phyloP scores from a whole-genome alignment of 2,113 vertebrate genomes.

The Hirundichthys speculiger region DNA sequence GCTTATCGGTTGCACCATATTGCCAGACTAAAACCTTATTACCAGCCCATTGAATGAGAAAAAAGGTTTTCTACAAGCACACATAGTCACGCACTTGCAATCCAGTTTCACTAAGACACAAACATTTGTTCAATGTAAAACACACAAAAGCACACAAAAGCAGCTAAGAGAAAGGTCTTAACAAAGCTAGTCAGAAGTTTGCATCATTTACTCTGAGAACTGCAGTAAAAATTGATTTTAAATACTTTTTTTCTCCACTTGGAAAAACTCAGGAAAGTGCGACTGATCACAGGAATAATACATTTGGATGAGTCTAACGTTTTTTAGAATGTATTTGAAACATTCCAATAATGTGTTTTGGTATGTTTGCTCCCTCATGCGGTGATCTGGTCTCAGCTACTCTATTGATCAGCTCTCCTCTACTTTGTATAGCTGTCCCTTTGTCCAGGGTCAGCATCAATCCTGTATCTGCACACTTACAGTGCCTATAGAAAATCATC shows the following conservation, averaged over 20 bases:
- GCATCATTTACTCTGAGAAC: constrained; percentile 40
- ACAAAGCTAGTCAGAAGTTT: constrained; percentile 23
- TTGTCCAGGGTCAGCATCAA: constrained; percentile 22
- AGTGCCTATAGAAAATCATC: too few species aligned
- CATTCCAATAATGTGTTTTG: not conserved
- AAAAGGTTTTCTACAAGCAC: constrained; percentile 42
- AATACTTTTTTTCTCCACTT: not conserved
- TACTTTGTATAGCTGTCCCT: constrained; percentile 23
- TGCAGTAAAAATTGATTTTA: constrained; percentile 33
- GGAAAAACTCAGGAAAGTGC: constrained; percentile 27
- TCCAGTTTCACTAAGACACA: constrained; percentile 35
- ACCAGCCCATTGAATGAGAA: constrained; percentile 58
- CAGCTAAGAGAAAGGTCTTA: constrained; percentile 4
- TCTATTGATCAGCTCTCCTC: constrained; percentile 53
- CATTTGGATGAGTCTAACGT: constrained; percentile 15
- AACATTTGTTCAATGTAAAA: constrained; percentile 34
- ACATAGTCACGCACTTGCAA: constrained; percentile 30
- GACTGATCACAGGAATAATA: constrained; percentile 11
- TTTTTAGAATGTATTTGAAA: constrained; percentile 26
- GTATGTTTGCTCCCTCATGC: not conserved
- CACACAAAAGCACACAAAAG: constrained; percentile 31
- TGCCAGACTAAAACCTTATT: constrained; percentile 68
- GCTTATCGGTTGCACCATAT: constrained; percentile 70
- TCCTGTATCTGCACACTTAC: too few species aligned
- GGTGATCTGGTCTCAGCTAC: constrained; percentile 28